These are phyloP conservation scores for Diplolepis rosae DNA, from an alignment of 2,888 invertebrate genomes.

Conservation along the genomic window DNA sequence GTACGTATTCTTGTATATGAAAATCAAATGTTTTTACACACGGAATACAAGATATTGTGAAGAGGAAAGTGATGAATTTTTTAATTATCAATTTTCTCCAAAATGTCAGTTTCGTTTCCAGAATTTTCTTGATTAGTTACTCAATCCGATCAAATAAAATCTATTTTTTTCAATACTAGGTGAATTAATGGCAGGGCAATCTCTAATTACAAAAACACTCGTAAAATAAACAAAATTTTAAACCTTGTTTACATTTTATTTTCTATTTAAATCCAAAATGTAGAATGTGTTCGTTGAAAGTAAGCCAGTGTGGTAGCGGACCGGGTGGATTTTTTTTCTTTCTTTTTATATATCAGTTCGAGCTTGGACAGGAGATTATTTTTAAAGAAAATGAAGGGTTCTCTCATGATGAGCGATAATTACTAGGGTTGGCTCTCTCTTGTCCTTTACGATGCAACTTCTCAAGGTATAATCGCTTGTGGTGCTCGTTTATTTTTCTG, in stretches of 20 bases:
- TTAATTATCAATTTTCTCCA: background rate
- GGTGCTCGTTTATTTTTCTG: background rate
- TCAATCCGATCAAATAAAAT: background rate
- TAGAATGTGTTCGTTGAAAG: background rate
- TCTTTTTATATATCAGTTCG: background rate
- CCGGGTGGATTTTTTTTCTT: background rate
- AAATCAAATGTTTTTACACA: background rate
- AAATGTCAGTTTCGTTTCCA: background rate
- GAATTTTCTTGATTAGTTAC: background rate
- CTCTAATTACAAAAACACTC: background rate
- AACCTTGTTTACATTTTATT: background rate
- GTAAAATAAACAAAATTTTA: background rate
- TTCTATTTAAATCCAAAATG: background rate
- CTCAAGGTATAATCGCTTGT: background rate
- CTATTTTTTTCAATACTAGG: background rate
- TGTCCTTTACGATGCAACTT: background rate
- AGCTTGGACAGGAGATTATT: background rate
- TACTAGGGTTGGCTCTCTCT: background rate
- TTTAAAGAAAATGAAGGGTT: background rate
- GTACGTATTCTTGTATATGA: background rate
- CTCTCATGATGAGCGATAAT: background rate
- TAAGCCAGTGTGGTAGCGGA: background rate
- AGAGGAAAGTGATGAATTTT: slow-evolving; percentile 19
- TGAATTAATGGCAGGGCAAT: background rate
- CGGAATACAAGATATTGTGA: background rate